Evolutionary conservation across 2,888 invertebrate species (phyloP).

Genomic region (Hemistola chrysoprasaria): DNA sequence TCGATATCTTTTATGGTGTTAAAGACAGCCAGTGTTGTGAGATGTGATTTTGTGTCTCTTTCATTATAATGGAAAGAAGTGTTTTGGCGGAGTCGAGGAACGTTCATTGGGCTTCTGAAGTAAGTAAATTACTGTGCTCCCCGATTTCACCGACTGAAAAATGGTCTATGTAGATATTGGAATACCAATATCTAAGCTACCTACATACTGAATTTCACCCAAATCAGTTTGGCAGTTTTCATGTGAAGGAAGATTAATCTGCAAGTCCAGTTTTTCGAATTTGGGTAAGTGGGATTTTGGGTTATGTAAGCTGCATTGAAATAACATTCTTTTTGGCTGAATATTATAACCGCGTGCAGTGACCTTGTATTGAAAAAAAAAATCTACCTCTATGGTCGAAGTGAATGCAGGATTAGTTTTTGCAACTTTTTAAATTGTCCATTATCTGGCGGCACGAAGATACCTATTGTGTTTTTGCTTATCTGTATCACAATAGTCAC

Average conservation of each 20-base stretch:
- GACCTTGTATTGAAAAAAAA: no score
- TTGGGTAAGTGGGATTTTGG: no score
- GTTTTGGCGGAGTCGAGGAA: conserved; percentile 68
- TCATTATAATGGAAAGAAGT: conserved; percentile 72
- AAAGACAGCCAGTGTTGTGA: conserved; percentile 49
- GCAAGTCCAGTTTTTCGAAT: no score
- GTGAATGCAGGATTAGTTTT: conserved; percentile 1
- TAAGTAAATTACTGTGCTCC: conserved; percentile 54
- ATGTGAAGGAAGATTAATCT: no score
- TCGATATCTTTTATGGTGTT: conserved; percentile 43
- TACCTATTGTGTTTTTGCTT: conserved; percentile 16
- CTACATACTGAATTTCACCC: no score
- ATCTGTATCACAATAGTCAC: conserved; percentile 19
- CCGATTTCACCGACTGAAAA: neutral
- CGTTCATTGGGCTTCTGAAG: conserved; percentile 75
- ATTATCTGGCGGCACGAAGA: conserved; percentile 1
- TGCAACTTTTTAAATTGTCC: conserved; percentile 1
- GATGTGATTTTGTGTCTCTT: conserved; percentile 55
- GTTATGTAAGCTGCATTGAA: no score
- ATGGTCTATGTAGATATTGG: no score
- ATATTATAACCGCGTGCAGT: no score
- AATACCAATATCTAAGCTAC: no score
- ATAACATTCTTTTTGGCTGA: no score
- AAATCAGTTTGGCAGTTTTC: no score
- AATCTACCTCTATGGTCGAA: neutral